Evolutionary conservation across 2,113 vertebrate species (phyloP), one percentile per base, ranked within the genome.

Genomic region (Aspiorhynchus laticeps): DNA sequence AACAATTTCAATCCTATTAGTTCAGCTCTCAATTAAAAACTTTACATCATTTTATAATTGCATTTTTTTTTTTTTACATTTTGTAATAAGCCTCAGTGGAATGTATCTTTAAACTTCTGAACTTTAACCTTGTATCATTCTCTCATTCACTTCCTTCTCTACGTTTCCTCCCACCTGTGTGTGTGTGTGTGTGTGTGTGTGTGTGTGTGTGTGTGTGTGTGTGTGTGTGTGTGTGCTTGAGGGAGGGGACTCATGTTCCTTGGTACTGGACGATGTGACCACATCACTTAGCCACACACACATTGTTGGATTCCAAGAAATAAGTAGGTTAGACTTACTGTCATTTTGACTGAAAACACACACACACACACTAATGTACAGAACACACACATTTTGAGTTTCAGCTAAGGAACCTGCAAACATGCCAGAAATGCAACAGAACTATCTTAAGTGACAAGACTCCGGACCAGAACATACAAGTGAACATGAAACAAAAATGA

Each of bases 281-380:
- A 79, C 67, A 87, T 74, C 78, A 87, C 75, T 83, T 46, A 85
- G 71, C 71, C 90, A 80, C 86, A 87, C 48, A 67, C 88, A 87
- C 81, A 84, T 63, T 75, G 59, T 38, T 41, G 5, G 63, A 63
- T 89, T 89, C 87, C 87, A 89, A 80, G 85, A 88, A 89, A 53
- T 88, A 36, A 87, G 69, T 38, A 77, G 41, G 89, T 83, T 86
- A 86, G 61, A 80, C 86, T 88, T 91, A 91, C 90, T 86, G 86
- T 86, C 74, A 88, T 63, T 85, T 77, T 33, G 36, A 85, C 84
- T 43, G 73, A 74, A 86, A 31, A 78, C 28, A 71, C 74, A 83
- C 63, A 46, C 84, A 86, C 51, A 63, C 56, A 77, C 69, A 73
- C 69, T 56, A 56, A 59, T 59, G 53, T 24, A 24, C 7, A 59